Evolutionary conservation across 2,113 vertebrate genomes (phyloP).

Genomic region (Illadopsis cleaveri): DNA sequence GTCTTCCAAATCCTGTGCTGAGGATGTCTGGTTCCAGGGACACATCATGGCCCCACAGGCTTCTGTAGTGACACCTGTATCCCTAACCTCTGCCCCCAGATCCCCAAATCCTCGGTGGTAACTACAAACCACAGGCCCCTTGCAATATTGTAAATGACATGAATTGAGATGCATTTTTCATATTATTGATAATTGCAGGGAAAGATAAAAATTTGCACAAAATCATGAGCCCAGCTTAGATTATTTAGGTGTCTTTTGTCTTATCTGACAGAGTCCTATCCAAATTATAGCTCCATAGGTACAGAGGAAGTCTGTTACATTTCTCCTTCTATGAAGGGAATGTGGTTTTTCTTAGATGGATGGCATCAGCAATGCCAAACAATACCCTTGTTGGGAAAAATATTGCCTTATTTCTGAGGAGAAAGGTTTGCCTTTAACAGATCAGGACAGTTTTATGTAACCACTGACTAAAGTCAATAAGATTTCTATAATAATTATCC

Average conservation of each 20-base stretch:
- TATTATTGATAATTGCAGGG: background rate
- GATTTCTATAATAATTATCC: background rate
- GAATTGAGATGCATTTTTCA: background rate
- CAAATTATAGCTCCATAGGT: background rate
- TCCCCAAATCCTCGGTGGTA: background rate
- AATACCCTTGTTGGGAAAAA: background rate
- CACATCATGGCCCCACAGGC: background rate
- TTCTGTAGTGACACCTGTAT: background rate
- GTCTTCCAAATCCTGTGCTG: background rate
- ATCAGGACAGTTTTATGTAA: background rate
- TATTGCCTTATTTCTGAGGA: background rate
- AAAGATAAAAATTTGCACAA: background rate
- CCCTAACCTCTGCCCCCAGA: background rate
- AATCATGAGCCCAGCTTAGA: background rate
- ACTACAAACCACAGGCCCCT: background rate
- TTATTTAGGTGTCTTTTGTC: background rate
- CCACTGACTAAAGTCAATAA: background rate
- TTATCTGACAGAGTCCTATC: background rate
- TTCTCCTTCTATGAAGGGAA: background rate
- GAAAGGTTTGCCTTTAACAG: background rate
- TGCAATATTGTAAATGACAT: background rate
- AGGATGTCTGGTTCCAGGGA: background rate
- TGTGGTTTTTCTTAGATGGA: background rate
- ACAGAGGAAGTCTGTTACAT: background rate
- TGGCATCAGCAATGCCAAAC: background rate